phyloP scores from a whole-genome alignment of 2,888 invertebrate species.

The Carabus problematicus region DNA sequence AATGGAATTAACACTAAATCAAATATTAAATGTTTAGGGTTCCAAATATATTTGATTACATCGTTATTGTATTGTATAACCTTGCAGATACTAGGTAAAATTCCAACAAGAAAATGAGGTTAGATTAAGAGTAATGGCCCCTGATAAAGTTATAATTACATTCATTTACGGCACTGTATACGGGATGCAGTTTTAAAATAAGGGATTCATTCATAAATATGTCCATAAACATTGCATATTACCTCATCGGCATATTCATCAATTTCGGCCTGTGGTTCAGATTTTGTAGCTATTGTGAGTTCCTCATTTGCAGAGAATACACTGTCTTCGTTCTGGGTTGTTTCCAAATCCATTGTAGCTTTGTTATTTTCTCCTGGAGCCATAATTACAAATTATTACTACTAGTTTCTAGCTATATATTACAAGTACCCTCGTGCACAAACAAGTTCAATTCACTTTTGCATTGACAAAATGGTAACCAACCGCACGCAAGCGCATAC shows the following conservation, averaged over 20 bases:
- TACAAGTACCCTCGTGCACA: conserved; percentile 33
- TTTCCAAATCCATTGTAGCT: conserved; percentile 60
- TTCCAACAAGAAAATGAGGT: conserved; percentile 14
- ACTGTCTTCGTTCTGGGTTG: conserved; percentile 59
- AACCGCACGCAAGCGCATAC: conserved; percentile 38
- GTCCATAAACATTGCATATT: no score
- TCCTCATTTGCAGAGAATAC: conserved; percentile 49
- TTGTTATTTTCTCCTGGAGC: conserved; percentile 62
- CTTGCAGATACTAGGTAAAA: no score
- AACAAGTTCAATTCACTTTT: conserved; percentile 21
- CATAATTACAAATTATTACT: conserved; percentile 54
- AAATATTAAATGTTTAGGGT: not conserved
- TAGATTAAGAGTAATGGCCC: conserved; percentile 7
- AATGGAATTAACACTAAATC: not conserved
- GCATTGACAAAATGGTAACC: conserved; percentile 37
- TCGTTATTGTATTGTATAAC: no score
- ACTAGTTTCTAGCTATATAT: conserved; percentile 34
- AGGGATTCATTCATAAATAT: conserved; percentile 3
- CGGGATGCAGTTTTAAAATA: not conserved
- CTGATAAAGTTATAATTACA: not conserved
- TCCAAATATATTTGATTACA: not conserved
- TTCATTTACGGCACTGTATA: not conserved
- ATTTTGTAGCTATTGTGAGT: not conserved
- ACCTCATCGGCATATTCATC: conserved; percentile 49
- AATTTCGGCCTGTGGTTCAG: conserved; percentile 41